A percentile compares a stretch with the other conserved stretches of the same genome.
Conservation (phyloP, 1,140 invertebrate species). For the Drosophila elegans region DNA sequence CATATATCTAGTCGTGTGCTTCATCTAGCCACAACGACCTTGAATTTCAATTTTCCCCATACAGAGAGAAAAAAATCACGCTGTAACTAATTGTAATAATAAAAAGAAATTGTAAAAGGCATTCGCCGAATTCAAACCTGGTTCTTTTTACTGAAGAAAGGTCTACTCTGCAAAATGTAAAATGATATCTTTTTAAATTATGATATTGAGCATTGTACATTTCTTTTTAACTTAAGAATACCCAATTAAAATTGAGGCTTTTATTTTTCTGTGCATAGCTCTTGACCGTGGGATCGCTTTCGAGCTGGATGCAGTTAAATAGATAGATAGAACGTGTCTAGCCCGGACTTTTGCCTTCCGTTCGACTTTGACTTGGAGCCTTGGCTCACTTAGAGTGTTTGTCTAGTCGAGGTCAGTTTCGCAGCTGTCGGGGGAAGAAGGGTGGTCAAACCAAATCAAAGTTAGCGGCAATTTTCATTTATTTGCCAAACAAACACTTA, state of each 20-base stretch:
- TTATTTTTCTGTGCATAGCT: constrained; percentile 5
- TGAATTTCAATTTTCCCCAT: constrained; percentile 47
- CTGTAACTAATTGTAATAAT: no score
- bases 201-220: no score
- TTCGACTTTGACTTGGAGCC: constrained; percentile 42
- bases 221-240: neutral
- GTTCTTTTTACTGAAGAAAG: no score
- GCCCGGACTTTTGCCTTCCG: constrained; percentile 40
- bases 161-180: no score
- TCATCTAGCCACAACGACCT: constrained; percentile 36
- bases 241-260: neutral
- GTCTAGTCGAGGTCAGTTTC: constrained; percentile 51
- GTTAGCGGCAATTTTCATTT: constrained; percentile 64
- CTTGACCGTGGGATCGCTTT: constrained; percentile 33
- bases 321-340: constrained; percentile 32
- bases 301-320: constrained; percentile 1
- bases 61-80: neutral
- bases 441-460: constrained; percentile 25
- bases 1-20: neutral
- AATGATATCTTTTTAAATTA: no score
- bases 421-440: constrained; percentile 2
- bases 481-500: constrained; percentile 58
- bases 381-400: constrained; percentile 58
- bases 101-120: no score
- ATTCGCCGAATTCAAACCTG: no score